These are phyloP conservation scores for Phaethornis superciliosus DNA, from an alignment of 2,113 vertebrate genomes.

Conservation along the genomic window DNA sequence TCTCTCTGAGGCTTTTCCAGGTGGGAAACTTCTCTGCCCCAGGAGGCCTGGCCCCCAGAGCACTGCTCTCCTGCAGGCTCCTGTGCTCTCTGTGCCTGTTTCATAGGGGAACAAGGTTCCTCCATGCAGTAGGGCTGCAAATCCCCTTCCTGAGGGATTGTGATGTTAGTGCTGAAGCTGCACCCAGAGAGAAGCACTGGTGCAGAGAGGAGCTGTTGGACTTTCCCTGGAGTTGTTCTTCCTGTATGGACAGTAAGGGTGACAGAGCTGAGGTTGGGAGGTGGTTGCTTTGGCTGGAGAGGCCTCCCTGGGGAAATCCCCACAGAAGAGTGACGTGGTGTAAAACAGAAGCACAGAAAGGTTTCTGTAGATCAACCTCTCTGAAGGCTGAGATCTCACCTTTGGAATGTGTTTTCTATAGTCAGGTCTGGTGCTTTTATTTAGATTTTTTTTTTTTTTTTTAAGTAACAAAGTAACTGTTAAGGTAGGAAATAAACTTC, in stretches of 20 bases:
- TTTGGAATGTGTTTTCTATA: neutral
- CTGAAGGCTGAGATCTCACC: accelerated
- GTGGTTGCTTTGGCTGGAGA: neutral
- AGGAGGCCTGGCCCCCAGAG: accelerated
- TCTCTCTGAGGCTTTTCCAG: neutral
- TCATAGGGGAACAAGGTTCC: neutral
- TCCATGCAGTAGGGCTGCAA: accelerated
- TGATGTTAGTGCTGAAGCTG: neutral
- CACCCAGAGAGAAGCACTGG: neutral
- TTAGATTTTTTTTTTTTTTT: neutral
- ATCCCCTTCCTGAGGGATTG: neutral
- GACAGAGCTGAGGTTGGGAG: neutral
- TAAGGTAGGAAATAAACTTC: neutral
- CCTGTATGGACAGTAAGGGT: accelerated
- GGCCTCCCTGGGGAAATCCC: neutral
- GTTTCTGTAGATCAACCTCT: neutral
- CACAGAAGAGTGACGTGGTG: accelerated
- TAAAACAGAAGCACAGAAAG: accelerated
- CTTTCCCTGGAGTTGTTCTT: neutral
- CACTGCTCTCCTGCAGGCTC: accelerated
- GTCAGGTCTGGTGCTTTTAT: neutral
- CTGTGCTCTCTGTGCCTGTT: neutral
- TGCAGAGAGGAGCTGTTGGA: neutral
- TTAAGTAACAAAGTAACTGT: neutral
- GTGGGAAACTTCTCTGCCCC: neutral